Evolutionary conservation across 2,113 vertebrate species (phyloP).

Genomic region (Suricata suricatta): DNA sequence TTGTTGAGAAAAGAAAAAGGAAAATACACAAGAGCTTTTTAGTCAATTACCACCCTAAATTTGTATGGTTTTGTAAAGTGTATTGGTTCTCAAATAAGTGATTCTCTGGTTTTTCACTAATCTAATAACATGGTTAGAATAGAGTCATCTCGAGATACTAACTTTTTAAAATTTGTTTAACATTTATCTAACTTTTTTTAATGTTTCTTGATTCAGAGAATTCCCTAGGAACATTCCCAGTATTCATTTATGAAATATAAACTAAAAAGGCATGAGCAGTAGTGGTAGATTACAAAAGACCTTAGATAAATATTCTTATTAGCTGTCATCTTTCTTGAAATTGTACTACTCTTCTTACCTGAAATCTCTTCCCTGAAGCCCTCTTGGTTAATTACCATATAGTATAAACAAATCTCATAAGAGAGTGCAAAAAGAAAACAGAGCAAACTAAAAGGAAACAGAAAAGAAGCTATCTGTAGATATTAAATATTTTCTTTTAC

Average conservation of each 20-base stretch:
- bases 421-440: neutral
- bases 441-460: neutral
- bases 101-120: neutral
- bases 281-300: neutral
- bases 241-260: neutral
- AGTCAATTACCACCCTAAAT: neutral
- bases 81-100: neutral
- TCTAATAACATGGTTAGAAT: neutral
- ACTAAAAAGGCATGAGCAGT: neutral
- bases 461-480: neutral
- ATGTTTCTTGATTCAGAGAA: neutral
- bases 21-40: neutral
- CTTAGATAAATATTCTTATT: neutral
- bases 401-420: neutral
- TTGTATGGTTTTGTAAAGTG: neutral
- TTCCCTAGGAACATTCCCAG: neutral
- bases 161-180: neutral
- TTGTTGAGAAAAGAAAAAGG: neutral
- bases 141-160: neutral
- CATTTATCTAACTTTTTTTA: neutral
- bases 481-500: neutral
- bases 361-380: neutral
- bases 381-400: neutral
- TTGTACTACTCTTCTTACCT: neutral
- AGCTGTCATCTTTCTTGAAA: neutral